These are phyloP conservation scores for Antennarius maculatus DNA, from an alignment of 2,797 vertebrate species.

Conservation along the genomic window DNA sequence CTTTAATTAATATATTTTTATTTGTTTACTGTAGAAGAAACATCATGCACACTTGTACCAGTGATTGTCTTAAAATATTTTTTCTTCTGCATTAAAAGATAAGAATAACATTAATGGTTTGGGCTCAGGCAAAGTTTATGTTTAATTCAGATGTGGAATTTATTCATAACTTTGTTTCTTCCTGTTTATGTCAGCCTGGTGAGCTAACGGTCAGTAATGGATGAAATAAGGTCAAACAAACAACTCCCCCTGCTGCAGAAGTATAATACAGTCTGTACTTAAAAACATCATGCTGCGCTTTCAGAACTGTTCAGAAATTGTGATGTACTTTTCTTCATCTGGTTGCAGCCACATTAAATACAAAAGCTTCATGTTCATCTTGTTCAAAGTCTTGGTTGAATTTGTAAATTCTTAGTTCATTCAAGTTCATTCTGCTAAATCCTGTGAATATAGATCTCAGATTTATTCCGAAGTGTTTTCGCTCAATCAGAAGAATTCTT, in stretches of 20 bases:
- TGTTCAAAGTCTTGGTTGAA: conserved; percentile 14
- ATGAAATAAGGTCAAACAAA: not conserved
- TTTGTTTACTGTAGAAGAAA: not conserved
- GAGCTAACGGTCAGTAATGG: not conserved
- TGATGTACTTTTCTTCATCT: conserved; percentile 26
- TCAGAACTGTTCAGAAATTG: conserved; percentile 34
- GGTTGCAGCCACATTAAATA: conserved; percentile 61
- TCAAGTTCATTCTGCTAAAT: not conserved
- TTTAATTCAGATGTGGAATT: not conserved
- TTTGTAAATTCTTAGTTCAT: conserved; percentile 9
- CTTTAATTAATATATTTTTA: not conserved
- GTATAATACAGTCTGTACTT: conserved; percentile 11
- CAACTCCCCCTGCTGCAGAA: not conserved
- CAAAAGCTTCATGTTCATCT: conserved; percentile 39
- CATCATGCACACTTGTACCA: not conserved
- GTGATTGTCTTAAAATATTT: not conserved
- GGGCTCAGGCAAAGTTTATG: too few relatives aligned
- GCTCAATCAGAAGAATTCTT: not conserved
- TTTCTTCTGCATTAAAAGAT: not conserved
- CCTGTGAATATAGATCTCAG: not conserved
- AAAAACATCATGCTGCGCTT: conserved; percentile 26
- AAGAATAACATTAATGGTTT: not conserved
- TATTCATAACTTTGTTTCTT: not conserved
- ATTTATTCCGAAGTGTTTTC: not conserved
- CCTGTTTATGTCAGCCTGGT: not conserved